Evolutionary conservation across 2,113 vertebrate species (phyloP), one percentile per base, ranked within the genome.

Genomic region (Catagonus wagneri): DNA sequence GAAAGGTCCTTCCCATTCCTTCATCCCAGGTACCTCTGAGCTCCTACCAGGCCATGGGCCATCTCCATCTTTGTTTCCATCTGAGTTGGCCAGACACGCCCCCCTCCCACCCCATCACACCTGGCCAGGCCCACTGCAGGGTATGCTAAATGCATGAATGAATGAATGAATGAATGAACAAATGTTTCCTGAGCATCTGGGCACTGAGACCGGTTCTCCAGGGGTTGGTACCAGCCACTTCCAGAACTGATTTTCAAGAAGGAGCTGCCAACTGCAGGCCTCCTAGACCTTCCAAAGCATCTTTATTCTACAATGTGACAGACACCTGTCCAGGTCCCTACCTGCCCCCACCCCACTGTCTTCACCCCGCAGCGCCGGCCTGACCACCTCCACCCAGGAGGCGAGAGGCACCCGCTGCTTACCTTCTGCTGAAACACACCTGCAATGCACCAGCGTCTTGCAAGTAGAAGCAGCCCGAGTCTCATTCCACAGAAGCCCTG

Each of bases 401-500:
- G 79, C 3, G 3, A 60, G 0, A 1, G 84, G n/a, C 34, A 25
- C 32, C 66, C 15, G 0, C 89, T 29, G 85, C 97, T 97, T 97
- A 98, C 97, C 97, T 98, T 93, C 96, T 34, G 68, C 72, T 23
- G 91, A 89, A 88, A 94, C 89, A 75, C 96, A 95, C 97, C 97
- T 97, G 97, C 97, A 97, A 93, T 96, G 97, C 96, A 89, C 96
- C 97, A 96, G 74, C 29, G 85, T 92, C 95, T 95, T 23, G 29
- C 66, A 66, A 95, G 61, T 16, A 86, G 80, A 93, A 96, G 86
- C n/a, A 96, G 89, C 96, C 95, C 22, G 60, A 75, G 95, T 79
- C 95, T 97, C 92, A 92, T 97, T 93, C 83, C 97, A 97, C 93
- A 96, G 97, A 95, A 96, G 83, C 97, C 94, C 95, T 71, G 93